Evolutionary conservation across 1,140 invertebrate species (phyloP).

Genomic region (Papilio polytes): DNA sequence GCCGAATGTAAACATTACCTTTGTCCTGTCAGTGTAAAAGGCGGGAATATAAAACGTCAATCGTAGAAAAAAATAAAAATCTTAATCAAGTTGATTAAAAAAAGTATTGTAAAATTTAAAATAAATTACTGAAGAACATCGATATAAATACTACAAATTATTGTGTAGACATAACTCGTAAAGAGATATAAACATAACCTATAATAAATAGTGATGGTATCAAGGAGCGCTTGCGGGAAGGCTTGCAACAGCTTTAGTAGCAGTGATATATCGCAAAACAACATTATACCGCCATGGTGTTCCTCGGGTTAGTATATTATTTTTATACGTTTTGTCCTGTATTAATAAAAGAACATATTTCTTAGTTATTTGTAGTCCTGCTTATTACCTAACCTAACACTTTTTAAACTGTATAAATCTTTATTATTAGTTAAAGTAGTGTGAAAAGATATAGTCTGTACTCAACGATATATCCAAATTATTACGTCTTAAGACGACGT

Average conservation of each 20-base stretch:
- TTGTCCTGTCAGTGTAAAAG: neutral
- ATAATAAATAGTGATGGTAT: conserved; percentile 57
- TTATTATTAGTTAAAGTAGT: neutral
- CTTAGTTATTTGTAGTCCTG: neutral
- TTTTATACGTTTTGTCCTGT: neutral
- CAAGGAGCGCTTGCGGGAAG: conserved; percentile 55
- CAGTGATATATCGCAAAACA: conserved; percentile 57
- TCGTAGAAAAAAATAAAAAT: neutral
- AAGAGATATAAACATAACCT: neutral
- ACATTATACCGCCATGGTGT: conserved; percentile 69
- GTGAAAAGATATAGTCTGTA: too few species aligned
- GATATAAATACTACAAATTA: neutral
- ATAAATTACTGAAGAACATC: neutral
- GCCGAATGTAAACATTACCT: neutral
- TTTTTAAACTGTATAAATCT: neutral
- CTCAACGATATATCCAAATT: too few species aligned
- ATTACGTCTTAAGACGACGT: too few species aligned
- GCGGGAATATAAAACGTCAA: neutral
- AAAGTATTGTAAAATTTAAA: neutral
- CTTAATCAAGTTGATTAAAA: neutral
- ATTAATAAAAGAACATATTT: neutral
- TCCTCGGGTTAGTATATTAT: conserved; percentile 58
- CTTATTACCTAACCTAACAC: neutral
- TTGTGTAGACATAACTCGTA: neutral
- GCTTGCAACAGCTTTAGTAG: conserved; percentile 50